Evolutionary conservation across 2,888 invertebrate species (phyloP), one percentile per base, ranked within the genome.

Genomic region (Calliphora vomitoria): DNA sequence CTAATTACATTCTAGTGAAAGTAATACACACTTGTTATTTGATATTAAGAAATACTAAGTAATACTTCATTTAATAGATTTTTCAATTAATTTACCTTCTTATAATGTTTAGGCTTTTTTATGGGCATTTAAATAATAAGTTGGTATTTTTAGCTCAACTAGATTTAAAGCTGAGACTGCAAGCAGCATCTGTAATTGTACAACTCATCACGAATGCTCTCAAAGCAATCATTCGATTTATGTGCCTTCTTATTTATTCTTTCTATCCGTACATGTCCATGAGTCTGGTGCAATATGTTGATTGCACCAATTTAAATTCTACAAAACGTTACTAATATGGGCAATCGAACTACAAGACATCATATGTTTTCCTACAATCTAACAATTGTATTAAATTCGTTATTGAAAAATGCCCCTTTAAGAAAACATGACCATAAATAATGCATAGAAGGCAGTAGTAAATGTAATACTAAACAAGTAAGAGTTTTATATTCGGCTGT

Each of bases 261-360:
- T 11, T 25, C 25, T 60, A 25, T 60, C 25, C 25, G 25, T 60
- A 60, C 20, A 60, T 60, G 58, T 60, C 31, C 13, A 60, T 25
- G 58, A 44, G 44, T n/a, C 44, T 69, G 47, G 68, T 69, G 47
- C 68, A 69, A 69, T 69, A 69, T 69, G 20, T 69, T 69, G 68
- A 69, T 69, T 69, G 68, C 47, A 47, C 31, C 31, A 69, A 47
- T 69, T 69, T 15, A 47, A 69, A 69, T 69, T 69, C 47, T 69
- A 47, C n/a, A 68, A 10, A 44, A 47, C 25, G 15, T 44, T 13
- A 20, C 68, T 10, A 69, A 47, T 69, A 69, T 50, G 68, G 68
- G 8, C 68, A 69, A 69, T 13, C 25, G 25, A 69, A 41, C 25
- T 47, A 50, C 15, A 69, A 69, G 47, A 69, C 47, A 69, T 8